These are phyloP conservation scores for Athene noctua DNA, from an alignment of 2,113 vertebrate genomes.

Conservation along the genomic window DNA sequence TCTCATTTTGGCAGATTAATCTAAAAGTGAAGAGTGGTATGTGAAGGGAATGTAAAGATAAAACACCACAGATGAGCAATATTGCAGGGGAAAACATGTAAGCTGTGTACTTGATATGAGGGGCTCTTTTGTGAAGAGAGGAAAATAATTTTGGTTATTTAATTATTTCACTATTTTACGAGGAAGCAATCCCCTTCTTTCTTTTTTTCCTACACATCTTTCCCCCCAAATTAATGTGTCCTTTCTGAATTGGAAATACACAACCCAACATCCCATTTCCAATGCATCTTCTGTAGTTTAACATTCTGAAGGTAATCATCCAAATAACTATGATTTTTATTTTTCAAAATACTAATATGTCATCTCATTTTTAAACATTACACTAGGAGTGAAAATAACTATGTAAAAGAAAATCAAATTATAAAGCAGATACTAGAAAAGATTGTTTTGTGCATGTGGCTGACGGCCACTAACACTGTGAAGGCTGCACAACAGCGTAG, in stretches of 20 bases:
- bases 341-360: conserved; percentile 28
- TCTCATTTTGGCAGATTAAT: conserved; percentile 85
- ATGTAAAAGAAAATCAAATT: conserved; percentile 39
- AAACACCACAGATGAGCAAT: conserved; percentile 63
- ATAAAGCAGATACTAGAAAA: neutral
- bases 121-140: conserved; percentile 38
- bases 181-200: neutral
- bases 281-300: neutral
- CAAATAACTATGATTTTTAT: conserved; percentile 29
- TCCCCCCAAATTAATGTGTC: neutral
- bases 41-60: conserved; percentile 77
- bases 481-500: neutral
- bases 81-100: conserved; percentile 28
- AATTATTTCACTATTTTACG: conserved; percentile 51
- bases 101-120: conserved; percentile 34
- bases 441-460: neutral
- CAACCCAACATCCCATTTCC: neutral
- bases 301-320: conserved; percentile 23
- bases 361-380: conserved; percentile 37
- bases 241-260: neutral
- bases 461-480: neutral
- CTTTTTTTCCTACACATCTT: neutral
- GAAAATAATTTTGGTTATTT: conserved; percentile 51
- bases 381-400: conserved; percentile 13
- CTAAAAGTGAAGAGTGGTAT: conserved; percentile 74